These are phyloP conservation scores for Avahi laniger DNA, from an alignment of 2,797 vertebrate species.

Conservation along the genomic window DNA sequence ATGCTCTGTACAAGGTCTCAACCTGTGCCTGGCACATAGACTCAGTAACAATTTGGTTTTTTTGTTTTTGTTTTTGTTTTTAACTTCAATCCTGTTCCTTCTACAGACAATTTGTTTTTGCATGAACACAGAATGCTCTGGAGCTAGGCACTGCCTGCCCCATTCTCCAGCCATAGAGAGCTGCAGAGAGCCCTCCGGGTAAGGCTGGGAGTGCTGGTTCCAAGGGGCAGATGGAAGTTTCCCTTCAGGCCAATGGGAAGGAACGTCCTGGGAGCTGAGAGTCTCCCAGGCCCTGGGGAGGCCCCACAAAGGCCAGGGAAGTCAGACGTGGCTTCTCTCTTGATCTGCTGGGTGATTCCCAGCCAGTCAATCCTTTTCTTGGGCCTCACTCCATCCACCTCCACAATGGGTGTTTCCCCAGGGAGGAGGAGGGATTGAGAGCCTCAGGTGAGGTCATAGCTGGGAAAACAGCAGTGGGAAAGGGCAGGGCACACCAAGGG, in stretches of 20 bases:
- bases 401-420: background rate
- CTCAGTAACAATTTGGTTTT: conserved; percentile 18
- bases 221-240: background rate
- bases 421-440: background rate
- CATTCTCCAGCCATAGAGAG: conserved; percentile 27
- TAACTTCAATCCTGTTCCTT: background rate
- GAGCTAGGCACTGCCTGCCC: background rate
- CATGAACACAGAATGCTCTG: conserved; percentile 43
- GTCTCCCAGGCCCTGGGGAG: background rate
- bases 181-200: background rate
- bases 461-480: background rate
- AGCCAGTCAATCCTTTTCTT: background rate
- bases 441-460: background rate
- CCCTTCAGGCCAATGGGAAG: background rate
- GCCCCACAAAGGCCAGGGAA: background rate
- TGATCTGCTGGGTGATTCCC: background rate
- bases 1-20: background rate
- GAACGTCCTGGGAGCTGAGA: background rate
- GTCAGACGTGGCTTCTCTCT: background rate
- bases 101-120: conserved; percentile 50
- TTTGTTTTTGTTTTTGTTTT: background rate
- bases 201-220: background rate
- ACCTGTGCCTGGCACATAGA: conserved; percentile 41
- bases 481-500: background rate
- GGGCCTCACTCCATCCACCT: background rate